Evolutionary conservation across 2,888 invertebrate species (phyloP).

Genomic region (Apantesis nais): DNA sequence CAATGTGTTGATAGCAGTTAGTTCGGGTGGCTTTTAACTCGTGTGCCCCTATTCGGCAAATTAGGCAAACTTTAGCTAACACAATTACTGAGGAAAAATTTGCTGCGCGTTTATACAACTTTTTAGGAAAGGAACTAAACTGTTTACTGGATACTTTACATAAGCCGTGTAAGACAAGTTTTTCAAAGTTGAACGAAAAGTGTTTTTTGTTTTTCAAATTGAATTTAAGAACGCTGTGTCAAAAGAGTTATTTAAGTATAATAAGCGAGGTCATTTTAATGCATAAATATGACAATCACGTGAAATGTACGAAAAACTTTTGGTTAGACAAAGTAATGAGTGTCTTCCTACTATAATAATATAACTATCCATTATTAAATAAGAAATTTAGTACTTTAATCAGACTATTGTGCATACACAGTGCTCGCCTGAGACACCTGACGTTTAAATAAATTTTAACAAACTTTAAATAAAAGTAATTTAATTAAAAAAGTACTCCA

Average conservation of each 20-base stretch:
- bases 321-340: neutral
- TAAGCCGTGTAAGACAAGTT: neutral
- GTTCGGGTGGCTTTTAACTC: neutral
- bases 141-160: neutral
- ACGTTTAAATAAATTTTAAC: neutral
- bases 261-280: neutral
- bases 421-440: neutral
- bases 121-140: neutral
- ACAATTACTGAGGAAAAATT: neutral
- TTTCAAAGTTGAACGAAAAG: neutral
- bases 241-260: neutral
- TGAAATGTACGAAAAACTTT: neutral
- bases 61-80: neutral
- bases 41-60: neutral
- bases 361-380: too few relatives aligned
- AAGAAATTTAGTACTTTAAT: too few relatives aligned
- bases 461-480: neutral
- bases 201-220: neutral
- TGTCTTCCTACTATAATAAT: too few relatives aligned
- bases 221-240: neutral
- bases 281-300: neutral
- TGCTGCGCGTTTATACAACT: slow-evolving; percentile 5
- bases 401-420: too few relatives aligned
- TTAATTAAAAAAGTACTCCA: neutral
- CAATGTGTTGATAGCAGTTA: neutral